Evolutionary conservation across 2,797 vertebrate genomes (phyloP), one percentile per base, ranked within the genome.

Genomic region (Sebastes nivosus): DNA sequence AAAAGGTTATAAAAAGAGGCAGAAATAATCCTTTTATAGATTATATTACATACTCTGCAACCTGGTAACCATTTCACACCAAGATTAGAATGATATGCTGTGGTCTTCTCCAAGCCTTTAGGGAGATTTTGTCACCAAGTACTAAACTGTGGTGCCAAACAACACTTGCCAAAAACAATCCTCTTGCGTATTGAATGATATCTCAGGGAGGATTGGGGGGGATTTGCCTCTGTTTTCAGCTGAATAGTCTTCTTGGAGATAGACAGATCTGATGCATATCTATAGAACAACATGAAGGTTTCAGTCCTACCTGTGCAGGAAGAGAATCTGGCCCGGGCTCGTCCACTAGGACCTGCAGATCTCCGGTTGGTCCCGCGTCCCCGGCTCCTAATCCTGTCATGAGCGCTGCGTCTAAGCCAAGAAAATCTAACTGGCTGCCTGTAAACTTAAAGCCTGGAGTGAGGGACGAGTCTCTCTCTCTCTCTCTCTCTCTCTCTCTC

Each of bases 301-400:
- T 77, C 3, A 20, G 69, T 83, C 93, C 73, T 94, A 95, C 94
- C 94, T 91, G 90, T 90, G 85, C 79, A 75, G 91, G 86, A 46
- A 88, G 84, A 86, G 84, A 92, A 78, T 91, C 86, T 92, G 94
- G 86, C 92, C 85, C 79, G 29, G 91, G 79, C 38, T 91, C 73
- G 38, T 87, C 88, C 91, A 88, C 79, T 79, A 87, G 91, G 88
- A 94, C 90, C 93, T 93, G 90, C 91, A 92, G 93, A 93, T 94
- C 92, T 90, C 93, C 89, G 60, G 93, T 93, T 89, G 89, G 90
- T 95, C 93, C 94, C 72, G 77, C 84, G 92, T 94, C 91, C 91
- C 92, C 79, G 88, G 91, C 88, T 94, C 93, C 89, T 93, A 93
- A 90, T 94, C 93, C 94, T 94, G 94, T 93, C 94, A 95, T 94